Evolutionary conservation across 2,797 vertebrate species (phyloP).

Genomic region (Argyrosomus regius): DNA sequence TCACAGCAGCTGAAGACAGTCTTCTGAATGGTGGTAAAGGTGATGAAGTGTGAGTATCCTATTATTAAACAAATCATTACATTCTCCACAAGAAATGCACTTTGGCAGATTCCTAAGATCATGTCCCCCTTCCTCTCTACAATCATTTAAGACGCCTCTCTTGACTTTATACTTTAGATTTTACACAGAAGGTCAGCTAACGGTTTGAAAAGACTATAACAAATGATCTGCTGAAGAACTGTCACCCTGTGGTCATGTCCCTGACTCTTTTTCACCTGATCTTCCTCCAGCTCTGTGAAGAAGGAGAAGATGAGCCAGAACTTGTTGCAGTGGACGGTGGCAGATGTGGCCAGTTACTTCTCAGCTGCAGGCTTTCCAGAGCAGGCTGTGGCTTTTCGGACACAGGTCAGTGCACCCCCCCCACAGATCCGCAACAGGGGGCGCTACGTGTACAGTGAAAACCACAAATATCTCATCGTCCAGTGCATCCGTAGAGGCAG

Average conservation of each 20-base stretch:
- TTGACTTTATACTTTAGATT: not conserved
- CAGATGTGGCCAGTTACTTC: constrained; percentile 93
- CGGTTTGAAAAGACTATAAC: not conserved
- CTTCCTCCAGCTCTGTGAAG: constrained; percentile 76
- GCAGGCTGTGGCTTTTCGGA: constrained; percentile 91
- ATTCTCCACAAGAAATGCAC: constrained; percentile 4
- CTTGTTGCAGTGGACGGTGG: constrained; percentile 91
- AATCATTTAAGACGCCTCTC: not conserved
- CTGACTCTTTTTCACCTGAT: constrained; percentile 17
- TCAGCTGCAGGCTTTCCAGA: constrained; percentile 92
- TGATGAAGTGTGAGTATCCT: constrained; percentile 81
- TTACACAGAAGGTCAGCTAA: not conserved
- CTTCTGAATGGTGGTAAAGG: constrained; percentile 75
- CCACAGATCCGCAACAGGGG: constrained; percentile 35
- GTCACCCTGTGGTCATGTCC: not conserved
- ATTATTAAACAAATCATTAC: not conserved
- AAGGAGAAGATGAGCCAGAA: constrained; percentile 87
- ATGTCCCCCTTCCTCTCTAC: not conserved
- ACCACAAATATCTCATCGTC: not conserved
- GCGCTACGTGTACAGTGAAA: constrained; percentile 21
- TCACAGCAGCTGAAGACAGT: constrained; percentile 63
- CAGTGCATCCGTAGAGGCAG: not conserved
- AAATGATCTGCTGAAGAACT: not conserved
- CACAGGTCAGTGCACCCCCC: constrained; percentile 85
- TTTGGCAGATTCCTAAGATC: not conserved